Evolutionary conservation across 1,140 invertebrate species (phyloP).

Genomic region (Pseudachorutes palmiensis): DNA sequence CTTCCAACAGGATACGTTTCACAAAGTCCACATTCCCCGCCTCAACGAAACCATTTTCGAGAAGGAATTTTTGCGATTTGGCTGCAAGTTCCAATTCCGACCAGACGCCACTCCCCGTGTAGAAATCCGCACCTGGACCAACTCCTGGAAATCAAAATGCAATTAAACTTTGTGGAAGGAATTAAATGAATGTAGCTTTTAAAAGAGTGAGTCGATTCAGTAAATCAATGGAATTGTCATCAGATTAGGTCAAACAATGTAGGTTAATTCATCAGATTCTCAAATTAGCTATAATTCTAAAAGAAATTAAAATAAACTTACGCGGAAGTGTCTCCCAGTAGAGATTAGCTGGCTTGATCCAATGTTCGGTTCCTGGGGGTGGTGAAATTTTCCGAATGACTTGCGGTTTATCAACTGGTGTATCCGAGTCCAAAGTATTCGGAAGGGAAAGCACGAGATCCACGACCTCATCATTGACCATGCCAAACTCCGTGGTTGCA

Average conservation of each 20-base stretch:
- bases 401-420: conserved; percentile 45
- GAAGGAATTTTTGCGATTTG: conserved; percentile 18
- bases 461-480: conserved; percentile 53
- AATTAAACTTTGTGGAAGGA: neutral
- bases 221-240: neutral
- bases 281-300: neutral
- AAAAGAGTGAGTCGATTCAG: neutral
- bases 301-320: neutral
- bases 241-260: conserved; percentile 11
- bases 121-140: conserved; percentile 20
- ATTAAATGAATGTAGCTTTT: neutral
- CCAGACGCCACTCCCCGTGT: neutral
- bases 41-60: conserved; percentile 23
- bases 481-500: conserved; percentile 36
- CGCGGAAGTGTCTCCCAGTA: conserved; percentile 1
- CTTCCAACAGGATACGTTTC: conserved; percentile 22
- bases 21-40: conserved; percentile 27
- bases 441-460: conserved; percentile 56
- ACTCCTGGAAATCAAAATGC: conserved; percentile 11
- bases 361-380: neutral
- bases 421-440: conserved; percentile 54
- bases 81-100: conserved; percentile 18
- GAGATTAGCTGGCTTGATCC: conserved; percentile 14
- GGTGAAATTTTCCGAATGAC: conserved; percentile 41
- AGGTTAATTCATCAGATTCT: conserved; percentile 14